Percentiles rank a stretch among this genome's conserved stretches.
Conservation (phyloP, 2,888 invertebrate species). For the Heliconius sara region DNA sequence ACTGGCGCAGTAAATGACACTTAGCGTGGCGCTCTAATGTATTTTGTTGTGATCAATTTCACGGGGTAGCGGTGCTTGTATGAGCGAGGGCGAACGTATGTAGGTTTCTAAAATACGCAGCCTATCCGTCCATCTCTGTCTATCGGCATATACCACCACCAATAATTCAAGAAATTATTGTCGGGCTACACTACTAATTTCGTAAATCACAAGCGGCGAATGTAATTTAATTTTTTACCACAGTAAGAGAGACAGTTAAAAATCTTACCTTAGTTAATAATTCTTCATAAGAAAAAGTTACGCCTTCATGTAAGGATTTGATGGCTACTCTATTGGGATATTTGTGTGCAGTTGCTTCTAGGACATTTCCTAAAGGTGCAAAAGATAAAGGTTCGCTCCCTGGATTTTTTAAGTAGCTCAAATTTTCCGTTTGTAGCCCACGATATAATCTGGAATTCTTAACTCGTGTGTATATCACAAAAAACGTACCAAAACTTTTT, state of each 20-base stretch:
- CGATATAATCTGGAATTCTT: conserved; percentile 57
- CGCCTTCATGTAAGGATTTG: conserved; percentile 82
- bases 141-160: no score
- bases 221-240: not conserved
- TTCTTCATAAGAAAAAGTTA: conserved; percentile 84
- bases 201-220: no score
- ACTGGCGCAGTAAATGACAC: no score
- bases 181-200: not conserved
- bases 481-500: not conserved
- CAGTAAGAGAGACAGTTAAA: not conserved
- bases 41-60: no score
- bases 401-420: conserved; percentile 83
- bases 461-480: not conserved
- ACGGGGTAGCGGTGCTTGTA: no score
- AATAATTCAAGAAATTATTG: no score
- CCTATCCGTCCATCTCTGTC: no score
- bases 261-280: conserved; percentile 26
- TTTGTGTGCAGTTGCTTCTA: conserved; percentile 81
- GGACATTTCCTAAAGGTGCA: conserved; percentile 83
- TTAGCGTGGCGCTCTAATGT: no score
- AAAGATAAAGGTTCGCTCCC: conserved; percentile 81
- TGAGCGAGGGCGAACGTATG: no score
- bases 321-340: conserved; percentile 85
- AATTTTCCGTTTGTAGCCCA: conserved; percentile 54
- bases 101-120: no score